Percentiles rank a stretch among this genome's conserved stretches.
phyloP scores from a whole-genome alignment of 2,113 vertebrate genomes.

The Casuarius casuarius region DNA sequence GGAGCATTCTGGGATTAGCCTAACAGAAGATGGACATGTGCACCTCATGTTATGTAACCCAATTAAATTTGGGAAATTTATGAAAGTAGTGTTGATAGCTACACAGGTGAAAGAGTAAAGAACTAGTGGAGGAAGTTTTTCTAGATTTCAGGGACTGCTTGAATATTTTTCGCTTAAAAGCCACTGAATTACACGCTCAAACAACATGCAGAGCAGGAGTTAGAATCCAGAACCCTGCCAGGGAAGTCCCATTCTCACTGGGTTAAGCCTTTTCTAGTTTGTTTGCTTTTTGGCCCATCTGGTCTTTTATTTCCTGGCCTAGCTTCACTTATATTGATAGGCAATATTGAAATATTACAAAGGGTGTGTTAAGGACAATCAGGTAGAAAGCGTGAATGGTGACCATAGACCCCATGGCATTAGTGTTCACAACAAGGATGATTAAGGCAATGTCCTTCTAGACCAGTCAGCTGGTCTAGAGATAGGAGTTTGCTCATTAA shows the following conservation, averaged over 20 bases:
- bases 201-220: neutral
- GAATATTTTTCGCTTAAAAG: neutral
- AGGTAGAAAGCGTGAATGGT: neutral
- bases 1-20: neutral
- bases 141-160: neutral
- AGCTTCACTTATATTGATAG: neutral
- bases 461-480: neutral
- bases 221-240: neutral
- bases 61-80: neutral
- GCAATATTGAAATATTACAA: neutral
- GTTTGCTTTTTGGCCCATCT: neutral
- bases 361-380: neutral
- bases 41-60: neutral
- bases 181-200: neutral
- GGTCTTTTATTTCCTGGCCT: neutral
- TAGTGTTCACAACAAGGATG: neutral
- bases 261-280: neutral
- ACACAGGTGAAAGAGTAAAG: neutral
- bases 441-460: neutral
- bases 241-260: neutral
- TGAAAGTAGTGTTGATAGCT: neutral
- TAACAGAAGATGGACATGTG: neutral
- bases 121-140: neutral
- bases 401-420: neutral
- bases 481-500: neutral